Percentiles rank a stretch among this genome's conserved stretches.
Conservation (phyloP, 2,113 vertebrate species). For the Gnathonemus echidnorhynchus region DNA sequence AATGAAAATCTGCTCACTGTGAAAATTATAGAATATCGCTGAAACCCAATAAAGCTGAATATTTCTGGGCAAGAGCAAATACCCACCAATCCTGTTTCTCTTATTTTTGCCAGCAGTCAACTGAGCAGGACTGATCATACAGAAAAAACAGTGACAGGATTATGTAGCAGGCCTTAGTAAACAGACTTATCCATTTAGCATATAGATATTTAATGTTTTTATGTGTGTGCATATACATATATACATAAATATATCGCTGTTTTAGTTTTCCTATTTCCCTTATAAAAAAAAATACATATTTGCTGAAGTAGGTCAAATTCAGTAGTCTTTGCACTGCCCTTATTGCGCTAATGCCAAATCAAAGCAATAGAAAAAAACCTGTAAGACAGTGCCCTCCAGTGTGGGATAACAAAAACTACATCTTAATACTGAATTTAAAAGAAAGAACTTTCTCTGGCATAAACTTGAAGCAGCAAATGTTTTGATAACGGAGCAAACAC, state of each 20-base stretch:
- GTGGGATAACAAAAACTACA: neutral
- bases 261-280: neutral
- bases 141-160: neutral
- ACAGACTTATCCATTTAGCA: neutral
- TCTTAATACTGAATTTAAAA: neutral
- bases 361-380: neutral
- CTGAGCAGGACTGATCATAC: neutral
- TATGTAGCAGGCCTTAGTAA: neutral
- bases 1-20: neutral
- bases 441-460: neutral
- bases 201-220: neutral
- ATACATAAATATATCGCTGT: neutral
- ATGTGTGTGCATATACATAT: neutral
- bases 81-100: neutral
- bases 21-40: neutral
- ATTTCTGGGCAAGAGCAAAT: neutral
- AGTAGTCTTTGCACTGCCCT: neutral
- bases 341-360: neutral
- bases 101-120: neutral
- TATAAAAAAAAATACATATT: neutral
- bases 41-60: neutral
- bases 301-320: neutral
- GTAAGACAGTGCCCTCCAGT: neutral
- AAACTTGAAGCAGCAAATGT: neutral
- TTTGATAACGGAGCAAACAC: neutral